A percentile compares a stretch with the other conserved stretches of the same genome.
phyloP scores from a whole-genome alignment of 92 coral and sea anemone genomes.

The Porites lobata region DNA sequence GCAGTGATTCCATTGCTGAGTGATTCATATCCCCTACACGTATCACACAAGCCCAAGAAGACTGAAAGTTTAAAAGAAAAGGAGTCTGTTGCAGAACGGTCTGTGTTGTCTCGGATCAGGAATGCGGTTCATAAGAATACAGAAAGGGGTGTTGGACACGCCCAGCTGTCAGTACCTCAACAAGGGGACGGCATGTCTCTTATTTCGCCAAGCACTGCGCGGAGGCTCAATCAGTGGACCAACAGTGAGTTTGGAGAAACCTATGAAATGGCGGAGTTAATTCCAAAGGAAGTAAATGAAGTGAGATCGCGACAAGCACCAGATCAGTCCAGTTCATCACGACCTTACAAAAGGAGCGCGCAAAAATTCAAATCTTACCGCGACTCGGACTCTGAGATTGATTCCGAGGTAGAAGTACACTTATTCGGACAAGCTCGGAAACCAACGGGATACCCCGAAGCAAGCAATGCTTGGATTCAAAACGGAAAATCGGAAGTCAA shows the following conservation, averaged over 20 bases:
- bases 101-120: constrained; percentile 31
- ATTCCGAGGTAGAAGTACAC: constrained; percentile 85
- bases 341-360: constrained; percentile 56
- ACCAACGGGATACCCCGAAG: constrained; percentile 52
- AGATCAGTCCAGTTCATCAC: constrained; percentile 3
- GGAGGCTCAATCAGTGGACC: constrained; percentile 88
- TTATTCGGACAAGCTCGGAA: constrained; percentile 67
- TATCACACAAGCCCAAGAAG: constrained; percentile 71
- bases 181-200: constrained; percentile 69
- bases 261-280: constrained; percentile 62
- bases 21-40: constrained; percentile 86
- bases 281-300: constrained; percentile 7
- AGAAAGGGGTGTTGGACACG: constrained; percentile 9
- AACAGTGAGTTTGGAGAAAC: constrained; percentile 61
- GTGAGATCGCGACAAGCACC: background rate
- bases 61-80: constrained; percentile 31
- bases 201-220: constrained; percentile 85
- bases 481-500: constrained; percentile 47
- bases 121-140: constrained; percentile 12
- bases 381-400: constrained; percentile 86
- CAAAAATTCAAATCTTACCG: constrained; percentile 88
- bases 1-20: constrained; percentile 79
- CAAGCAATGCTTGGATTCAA: constrained; percentile 86
- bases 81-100: background rate
- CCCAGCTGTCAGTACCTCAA: constrained; percentile 18